phyloP scores from a whole-genome alignment of 2,888 invertebrate species.

The Sminthurides aquaticus region DNA sequence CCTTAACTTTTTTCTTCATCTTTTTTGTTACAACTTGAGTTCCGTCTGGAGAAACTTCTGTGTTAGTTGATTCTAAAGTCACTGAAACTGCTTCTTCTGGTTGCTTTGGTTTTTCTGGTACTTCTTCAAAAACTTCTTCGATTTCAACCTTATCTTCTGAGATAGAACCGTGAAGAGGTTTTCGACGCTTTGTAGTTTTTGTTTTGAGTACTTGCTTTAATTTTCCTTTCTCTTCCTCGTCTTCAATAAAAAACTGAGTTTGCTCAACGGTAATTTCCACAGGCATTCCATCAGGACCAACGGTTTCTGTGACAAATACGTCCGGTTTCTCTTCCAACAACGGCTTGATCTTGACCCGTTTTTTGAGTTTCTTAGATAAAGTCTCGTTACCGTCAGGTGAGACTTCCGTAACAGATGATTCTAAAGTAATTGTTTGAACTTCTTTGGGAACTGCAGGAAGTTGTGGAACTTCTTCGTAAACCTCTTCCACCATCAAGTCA shows the following conservation, averaged over 20 bases:
- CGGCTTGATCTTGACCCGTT: constrained; percentile 4
- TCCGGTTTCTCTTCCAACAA: constrained; percentile 10
- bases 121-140: constrained; percentile 16
- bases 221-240: background rate
- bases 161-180: background rate
- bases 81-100: background rate
- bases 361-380: background rate
- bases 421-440: background rate
- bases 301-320: constrained; percentile 10
- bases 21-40: background rate
- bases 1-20: background rate
- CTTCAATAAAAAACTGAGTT: constrained; percentile 9
- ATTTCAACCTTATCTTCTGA: constrained; percentile 9
- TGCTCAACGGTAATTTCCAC: constrained; percentile 8
- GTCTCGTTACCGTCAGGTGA: background rate
- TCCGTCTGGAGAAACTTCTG: background rate
- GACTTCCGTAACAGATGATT: background rate
- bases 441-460: background rate
- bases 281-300: constrained; percentile 2
- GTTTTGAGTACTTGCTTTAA: background rate
- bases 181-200: background rate
- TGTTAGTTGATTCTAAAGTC: background rate
- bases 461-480: background rate
- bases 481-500: background rate
- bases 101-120: background rate